Base-by-base conservation (phyloP, 30 jellyfish, hydroid and myxozoan genomes). In the Aurelia coerulea region DNA sequence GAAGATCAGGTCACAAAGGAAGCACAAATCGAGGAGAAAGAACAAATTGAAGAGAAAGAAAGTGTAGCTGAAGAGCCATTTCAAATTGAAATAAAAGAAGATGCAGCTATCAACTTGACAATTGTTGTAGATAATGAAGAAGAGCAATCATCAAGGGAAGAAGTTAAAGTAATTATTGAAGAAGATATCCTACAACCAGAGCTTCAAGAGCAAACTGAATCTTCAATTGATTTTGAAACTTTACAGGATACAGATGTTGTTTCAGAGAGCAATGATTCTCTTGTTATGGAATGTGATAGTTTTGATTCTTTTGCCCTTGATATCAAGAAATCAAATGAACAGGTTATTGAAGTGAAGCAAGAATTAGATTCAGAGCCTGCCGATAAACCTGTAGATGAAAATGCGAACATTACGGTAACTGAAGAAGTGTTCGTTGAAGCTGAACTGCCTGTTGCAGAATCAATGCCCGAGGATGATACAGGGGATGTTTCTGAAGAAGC, bases 241-340 rank as follows among this genome's bases (percentile, higher is more conserved):
- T 75, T 83, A 3, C 76, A 71, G 14, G 65, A 64, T 46, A 5
- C 51, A 37, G 54, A 64, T 18, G 88, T 19, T 80, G 74, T 18
- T 49, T 51, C 39, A 41, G 81, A 74, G n/a, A 67, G 63, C 18
- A 56, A 68, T 31, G 84, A 66, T n/a, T 54, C 71, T 4, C 14
- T 51, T 75, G 14, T 66, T 4, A 53, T 41, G 60, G 89, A 68
- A 32, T 51, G 52, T 67, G 89, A 75, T 76, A 76, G 94, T 56
- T 75, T 85, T 85, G 94, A 85, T 74, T 85, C 89, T 2, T 51
- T 74, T 74, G 89, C 88, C 5, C 76, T 85, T 79, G 56, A 85
- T 75, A 83, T 85, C 32, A 74, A 51, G 65, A 54, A 70, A 49
- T 29, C 32, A 18, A 74, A 75, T 11, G 79, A 66, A 19, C 63